Conservation (phyloP, 2,797 vertebrate species). For the Anabacerthia variegaticeps region DNA sequence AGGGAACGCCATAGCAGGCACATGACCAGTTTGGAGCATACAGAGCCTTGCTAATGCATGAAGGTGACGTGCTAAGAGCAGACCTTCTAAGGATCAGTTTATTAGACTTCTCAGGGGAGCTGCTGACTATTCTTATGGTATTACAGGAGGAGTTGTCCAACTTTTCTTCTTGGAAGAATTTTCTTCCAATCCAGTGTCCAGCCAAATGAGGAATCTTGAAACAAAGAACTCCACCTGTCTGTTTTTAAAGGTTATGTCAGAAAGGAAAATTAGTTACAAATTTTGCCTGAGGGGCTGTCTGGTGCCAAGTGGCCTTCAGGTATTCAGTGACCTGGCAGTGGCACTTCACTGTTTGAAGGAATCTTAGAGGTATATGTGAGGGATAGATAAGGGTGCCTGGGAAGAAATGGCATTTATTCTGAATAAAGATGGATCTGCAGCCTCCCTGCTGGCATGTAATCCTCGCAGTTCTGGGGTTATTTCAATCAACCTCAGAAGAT, state of each 20-base stretch:
- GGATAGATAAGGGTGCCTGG: conserved; percentile 53
- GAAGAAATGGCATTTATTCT: conserved; percentile 38
- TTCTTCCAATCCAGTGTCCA: background rate
- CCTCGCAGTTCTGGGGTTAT: conserved; percentile 22
- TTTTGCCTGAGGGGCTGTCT: conserved; percentile 1
- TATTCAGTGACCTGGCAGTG: background rate
- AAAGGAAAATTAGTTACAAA: background rate
- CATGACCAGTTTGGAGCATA: background rate
- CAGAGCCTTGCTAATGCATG: background rate
- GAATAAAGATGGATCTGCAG: conserved; percentile 30
- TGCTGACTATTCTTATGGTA: background rate
- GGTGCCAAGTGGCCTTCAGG: conserved; percentile 7
- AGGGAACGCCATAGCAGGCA: background rate
- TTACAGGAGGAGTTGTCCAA: background rate
- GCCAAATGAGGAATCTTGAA: background rate
- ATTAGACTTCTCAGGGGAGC: background rate
- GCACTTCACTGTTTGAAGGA: conserved; percentile 28
- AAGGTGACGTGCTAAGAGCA: background rate
- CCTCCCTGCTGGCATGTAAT: conserved; percentile 37
- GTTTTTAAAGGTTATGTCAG: background rate
- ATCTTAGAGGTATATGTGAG: conserved; percentile 37
- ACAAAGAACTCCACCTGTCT: background rate
- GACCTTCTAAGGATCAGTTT: background rate
- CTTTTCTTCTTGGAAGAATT: background rate
- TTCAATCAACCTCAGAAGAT: conserved; percentile 49